Base-by-base conservation (phyloP, 1,140 invertebrate genomes). In the Heliconius congener region DNA sequence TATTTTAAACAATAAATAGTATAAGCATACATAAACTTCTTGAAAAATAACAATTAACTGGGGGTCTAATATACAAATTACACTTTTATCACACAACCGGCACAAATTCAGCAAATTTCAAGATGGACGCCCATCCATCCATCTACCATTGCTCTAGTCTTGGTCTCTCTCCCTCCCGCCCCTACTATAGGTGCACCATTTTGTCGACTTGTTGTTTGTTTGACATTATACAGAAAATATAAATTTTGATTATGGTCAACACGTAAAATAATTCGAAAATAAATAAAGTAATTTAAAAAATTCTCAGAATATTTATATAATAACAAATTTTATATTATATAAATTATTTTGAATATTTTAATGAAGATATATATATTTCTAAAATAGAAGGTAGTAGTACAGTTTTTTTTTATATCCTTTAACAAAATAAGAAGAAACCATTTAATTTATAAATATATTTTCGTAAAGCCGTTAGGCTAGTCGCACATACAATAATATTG, bases 71-170 rank as follows among this genome's bases (percentile, higher is more conserved):
- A 91, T 92, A 92, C 86, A 94, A 94, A 93, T 91, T 92, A 90
- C 90, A 93, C 91, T 93, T 93, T 90, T 91, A 91, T 91, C 92
- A 94, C 88, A 94, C 91, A 92, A 94, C 93, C 94, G 93, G 94
- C 93, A 93, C 91, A 91, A 94, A 94, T 90, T 90, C 91, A 92
- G 92, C 86, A 88, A 94, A 94, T 91, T 94, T 94, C 94, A 95
- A 95, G 94, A 95, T 95, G 94, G 94, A 95, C 94, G 94, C 94
- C 93, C 90, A 91, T 93, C 91, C 89, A 90, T 90, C 85, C 87
- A 87, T 86, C 85, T 85, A 87, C 86, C 85, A 84, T 84, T 86
- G 86, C 87, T 84, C 82, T 83, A 82, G 79, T 82, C 82, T 86
- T 82, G 78, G 57, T 83, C 79, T 79, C 80, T 84, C 80, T 87